A percentile compares a stretch with the other conserved stretches of the same genome.
Evolutionary conservation across 2,797 vertebrate species (phyloP).

Genomic region (Xenopus petersii): DNA sequence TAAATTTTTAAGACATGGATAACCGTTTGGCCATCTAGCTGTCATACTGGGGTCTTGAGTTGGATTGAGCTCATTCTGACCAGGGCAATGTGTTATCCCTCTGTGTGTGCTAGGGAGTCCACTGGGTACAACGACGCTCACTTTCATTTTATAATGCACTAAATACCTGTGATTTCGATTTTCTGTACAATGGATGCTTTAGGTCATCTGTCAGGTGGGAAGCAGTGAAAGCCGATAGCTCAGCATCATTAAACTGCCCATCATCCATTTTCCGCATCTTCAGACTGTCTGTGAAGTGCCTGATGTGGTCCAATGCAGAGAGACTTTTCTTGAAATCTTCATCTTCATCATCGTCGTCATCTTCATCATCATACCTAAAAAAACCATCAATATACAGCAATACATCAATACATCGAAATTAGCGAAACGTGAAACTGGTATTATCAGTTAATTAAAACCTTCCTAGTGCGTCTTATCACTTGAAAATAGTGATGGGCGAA

Average conservation of each 20-base stretch:
- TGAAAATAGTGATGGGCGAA: too few species aligned
- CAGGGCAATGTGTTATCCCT: too few species aligned
- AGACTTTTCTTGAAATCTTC: constrained; percentile 86
- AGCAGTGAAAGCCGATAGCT: constrained; percentile 77
- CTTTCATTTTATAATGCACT: not conserved
- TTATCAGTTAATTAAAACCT: too few species aligned
- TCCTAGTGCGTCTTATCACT: too few species aligned
- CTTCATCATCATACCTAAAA: constrained; percentile 79
- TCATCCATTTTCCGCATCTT: constrained; percentile 90
- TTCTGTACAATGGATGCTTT: constrained; percentile 93
- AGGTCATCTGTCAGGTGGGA: constrained; percentile 83
- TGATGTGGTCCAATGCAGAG: constrained; percentile 93
- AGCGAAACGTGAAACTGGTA: too few species aligned
- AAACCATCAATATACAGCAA: too few species aligned
- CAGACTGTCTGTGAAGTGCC: constrained; percentile 88
- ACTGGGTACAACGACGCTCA: too few species aligned
- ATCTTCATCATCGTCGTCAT: constrained; percentile 49
- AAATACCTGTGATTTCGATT: constrained; percentile 97
- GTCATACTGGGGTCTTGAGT: not conserved
- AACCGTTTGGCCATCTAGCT: too few species aligned
- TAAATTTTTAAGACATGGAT: too few species aligned
- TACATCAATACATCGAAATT: too few species aligned
- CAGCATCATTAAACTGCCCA: constrained; percentile 84
- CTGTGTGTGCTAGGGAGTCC: too few species aligned
- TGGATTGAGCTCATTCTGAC: too few species aligned